phyloP scores from a whole-genome alignment of 2,888 invertebrate species.

The Myathropa florea region DNA sequence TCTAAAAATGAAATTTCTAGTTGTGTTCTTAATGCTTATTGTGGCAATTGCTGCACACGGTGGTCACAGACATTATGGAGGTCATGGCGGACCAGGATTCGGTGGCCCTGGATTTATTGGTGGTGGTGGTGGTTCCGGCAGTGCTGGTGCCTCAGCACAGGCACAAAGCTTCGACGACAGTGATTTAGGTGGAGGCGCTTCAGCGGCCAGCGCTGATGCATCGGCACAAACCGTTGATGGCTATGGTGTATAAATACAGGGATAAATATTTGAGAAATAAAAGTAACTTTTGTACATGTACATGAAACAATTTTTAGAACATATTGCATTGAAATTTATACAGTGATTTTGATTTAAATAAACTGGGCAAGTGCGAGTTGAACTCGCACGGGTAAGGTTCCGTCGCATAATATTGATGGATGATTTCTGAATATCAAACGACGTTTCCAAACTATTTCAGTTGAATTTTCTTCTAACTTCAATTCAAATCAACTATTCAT shows the following conservation, averaged over 20 bases:
- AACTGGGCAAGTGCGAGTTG: too few species aligned
- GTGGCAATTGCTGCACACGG: not conserved
- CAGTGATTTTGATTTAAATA: too few species aligned
- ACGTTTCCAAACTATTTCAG: too few species aligned
- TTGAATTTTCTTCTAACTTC: too few species aligned
- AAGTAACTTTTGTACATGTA: too few species aligned
- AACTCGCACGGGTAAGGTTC: too few species aligned
- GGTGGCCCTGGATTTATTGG: not conserved
- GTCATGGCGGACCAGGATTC: not conserved
- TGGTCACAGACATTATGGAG: not conserved
- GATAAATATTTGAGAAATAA: not conserved
- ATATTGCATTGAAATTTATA: too few species aligned
- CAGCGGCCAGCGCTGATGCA: not conserved
- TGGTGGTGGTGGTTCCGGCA: not conserved
- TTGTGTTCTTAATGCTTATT: not conserved
- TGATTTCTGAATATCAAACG: too few species aligned
- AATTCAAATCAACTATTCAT: too few species aligned
- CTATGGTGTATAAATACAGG: not conserved
- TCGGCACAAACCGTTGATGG: not conserved
- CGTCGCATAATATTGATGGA: too few species aligned
- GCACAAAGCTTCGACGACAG: not conserved
- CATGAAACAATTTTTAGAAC: too few species aligned
- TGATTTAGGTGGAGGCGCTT: not conserved
- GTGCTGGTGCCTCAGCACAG: not conserved
- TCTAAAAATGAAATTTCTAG: constrained; percentile 2